Evolutionary conservation across 2,113 vertebrate species (phyloP).

Genomic region (Brachypteracias leptosomus): DNA sequence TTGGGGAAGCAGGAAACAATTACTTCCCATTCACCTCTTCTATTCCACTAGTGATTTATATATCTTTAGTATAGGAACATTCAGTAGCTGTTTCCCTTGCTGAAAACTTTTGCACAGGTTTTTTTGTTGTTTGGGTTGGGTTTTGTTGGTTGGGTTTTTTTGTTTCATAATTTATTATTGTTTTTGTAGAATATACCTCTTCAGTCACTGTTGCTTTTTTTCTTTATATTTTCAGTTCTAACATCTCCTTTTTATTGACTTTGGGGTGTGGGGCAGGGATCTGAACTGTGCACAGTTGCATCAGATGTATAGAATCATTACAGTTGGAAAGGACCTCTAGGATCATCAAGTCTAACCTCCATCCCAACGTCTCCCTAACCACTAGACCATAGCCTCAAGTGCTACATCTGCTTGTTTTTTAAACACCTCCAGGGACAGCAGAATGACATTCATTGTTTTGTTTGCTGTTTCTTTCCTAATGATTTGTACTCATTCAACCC

Average conservation of each 20-base stretch:
- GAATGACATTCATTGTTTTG: background rate
- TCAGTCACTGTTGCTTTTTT: background rate
- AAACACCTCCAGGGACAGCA: too few species aligned
- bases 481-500: background rate
- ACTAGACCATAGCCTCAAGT: too few species aligned
- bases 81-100: background rate
- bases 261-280: background rate
- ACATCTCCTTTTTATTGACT: background rate
- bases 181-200: background rate
- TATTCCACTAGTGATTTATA: background rate
- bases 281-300: background rate
- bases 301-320: too few species aligned
- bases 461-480: background rate
- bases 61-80: background rate
- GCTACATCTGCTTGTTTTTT: too few species aligned
- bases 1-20: background rate
- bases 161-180: background rate
- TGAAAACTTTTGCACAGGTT: background rate
- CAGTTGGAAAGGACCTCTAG: too few species aligned
- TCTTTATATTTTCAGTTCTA: background rate
- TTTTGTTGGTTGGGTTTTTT: background rate
- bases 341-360: too few species aligned
- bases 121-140: too few species aligned
- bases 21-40: background rate
- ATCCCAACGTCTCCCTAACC: too few species aligned